Percentiles rank a stretch among this genome's conserved stretches.
These are phyloP conservation scores for Rhyacophila evoluta DNA, from an alignment of 2,888 invertebrate species.

Conservation along the genomic window DNA sequence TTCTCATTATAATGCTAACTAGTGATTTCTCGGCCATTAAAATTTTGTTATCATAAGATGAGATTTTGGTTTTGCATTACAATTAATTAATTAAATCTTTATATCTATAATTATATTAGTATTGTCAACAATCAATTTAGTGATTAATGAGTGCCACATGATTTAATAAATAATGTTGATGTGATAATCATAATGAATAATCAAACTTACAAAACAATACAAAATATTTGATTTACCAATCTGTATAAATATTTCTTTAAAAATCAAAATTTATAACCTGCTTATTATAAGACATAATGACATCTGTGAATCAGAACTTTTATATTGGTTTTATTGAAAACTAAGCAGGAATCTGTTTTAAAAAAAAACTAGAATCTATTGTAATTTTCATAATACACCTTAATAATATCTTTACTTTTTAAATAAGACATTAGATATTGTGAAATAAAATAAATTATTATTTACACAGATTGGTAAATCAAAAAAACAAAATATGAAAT, in stretches of 20 bases:
- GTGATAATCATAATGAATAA: background rate
- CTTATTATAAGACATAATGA: too few relatives aligned
- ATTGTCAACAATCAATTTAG: conserved; percentile 51
- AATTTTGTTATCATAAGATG: conserved; percentile 50
- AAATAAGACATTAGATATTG: too few relatives aligned
- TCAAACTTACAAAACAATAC: too few relatives aligned
- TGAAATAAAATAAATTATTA: background rate
- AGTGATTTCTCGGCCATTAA: conserved; percentile 14
- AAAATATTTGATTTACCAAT: background rate
- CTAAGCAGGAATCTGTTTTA: too few relatives aligned
- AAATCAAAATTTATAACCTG: too few relatives aligned
- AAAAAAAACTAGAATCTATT: too few relatives aligned
- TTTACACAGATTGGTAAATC: background rate
- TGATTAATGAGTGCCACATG: conserved; percentile 33
- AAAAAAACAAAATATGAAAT: background rate
- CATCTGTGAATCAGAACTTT: too few relatives aligned
- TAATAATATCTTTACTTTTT: too few relatives aligned
- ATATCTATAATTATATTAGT: conserved; percentile 42
- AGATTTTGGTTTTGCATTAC: conserved; percentile 44
- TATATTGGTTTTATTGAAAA: too few relatives aligned
- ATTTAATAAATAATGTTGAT: conserved; percentile 40
- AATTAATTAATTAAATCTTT: conserved; percentile 25
- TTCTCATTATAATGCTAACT: conserved; percentile 10
- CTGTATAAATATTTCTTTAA: background rate
- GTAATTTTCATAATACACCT: too few relatives aligned